Base-by-base conservation (phyloP, 2,888 invertebrate species). In the Leuctra nigra region DNA sequence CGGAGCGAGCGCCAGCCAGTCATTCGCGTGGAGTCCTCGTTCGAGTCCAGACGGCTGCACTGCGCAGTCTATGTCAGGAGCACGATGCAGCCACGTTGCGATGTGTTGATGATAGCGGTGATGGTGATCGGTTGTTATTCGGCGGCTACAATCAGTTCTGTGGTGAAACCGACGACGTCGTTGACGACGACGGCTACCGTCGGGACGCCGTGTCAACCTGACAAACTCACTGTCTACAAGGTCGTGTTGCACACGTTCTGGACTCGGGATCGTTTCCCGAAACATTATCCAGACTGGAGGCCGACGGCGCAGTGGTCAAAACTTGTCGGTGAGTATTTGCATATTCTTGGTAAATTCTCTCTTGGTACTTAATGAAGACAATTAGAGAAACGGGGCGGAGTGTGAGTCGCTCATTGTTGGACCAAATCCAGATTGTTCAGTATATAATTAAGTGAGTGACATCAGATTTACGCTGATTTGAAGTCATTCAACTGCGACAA, bases 301-400 rank as follows among this genome's bases (percentile, higher is more conserved):
- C 75, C 75, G 7, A 68, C 68, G 16, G 75, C 75, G 3, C 74
- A 75, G 63, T 75, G 73, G 73, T 73, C 74, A 29, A 70, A 70
- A 59, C 65, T 74, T 25, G 63, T 75, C n/a, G 75, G 75, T 74
- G 62, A 69, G 72, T 68, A 14, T 14, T n/a, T n/a, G n/a, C n/a
- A n/a, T n/a, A n/a, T n/a, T 29, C 6, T 29, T 29, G 11, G 7
- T 29, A 29, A 29, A 7, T 29, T 29, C 29, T 29, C 11, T 7
- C 11, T 29, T 29, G 29, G 7, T n/a, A n/a, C 6, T n/a, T 38
- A 38, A n/a, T 38, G 6, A n/a, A n/a, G 14, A n/a, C 16, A 38
- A 38, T 38, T 38, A 38, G 38, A 9, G 38, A 38, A n/a, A 38
- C 38, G 4, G 16, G n/a, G 29, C 11, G 29, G 11, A 29, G 29